Evolutionary conservation across 2,888 invertebrate species (phyloP), one percentile per base, ranked within the genome.

Genomic region (Caenorhabditis sp.): DNA sequence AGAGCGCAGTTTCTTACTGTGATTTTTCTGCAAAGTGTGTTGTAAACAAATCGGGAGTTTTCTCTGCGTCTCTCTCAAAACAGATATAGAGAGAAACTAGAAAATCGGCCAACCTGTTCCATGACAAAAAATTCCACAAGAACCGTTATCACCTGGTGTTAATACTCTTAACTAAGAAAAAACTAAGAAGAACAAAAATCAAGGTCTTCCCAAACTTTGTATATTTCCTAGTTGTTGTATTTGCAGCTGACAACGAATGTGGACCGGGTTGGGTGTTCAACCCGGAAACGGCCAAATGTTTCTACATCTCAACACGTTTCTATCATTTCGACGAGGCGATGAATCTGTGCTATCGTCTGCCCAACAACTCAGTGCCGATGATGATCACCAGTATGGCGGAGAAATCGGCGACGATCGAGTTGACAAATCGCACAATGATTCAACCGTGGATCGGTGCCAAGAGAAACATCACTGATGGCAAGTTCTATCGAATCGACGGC

Each of bases 311-410:
- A 21, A 62, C 59, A 1, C 27, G 55, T 19, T 58, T 69, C 0
- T 69, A 54, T 50, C 60, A 69, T 60, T 69, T 69, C 36, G 50
- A 69, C 24, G 69, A 61, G 27, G 63, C 69, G 0, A 26, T 69
- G 10, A 12, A 27, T 0, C 63, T 60, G 21, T 69, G 69, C 54
- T 24, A 58, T n/a, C 37, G 23, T 5, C 61, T 8, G 14, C 58
- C 51, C 2, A 62, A 62, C 1, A 62, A 54, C 23, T 54, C 62
- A 27, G 67, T 62, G 12, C 62, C 67, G 26, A 54, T 68, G 67
- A 68, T 68, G 43, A 53, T 62, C 61, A 55, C 62, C 53, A 51
- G 62, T 62, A 54, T 5, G 54, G 31, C 27, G 19, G 31, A 62
- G 58, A 53, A 58, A 62, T 31, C 26, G 1, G n/a, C 43, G n/a